phyloP scores from a whole-genome alignment of 2,797 vertebrate species.

The Cercopithecus diana region DNA sequence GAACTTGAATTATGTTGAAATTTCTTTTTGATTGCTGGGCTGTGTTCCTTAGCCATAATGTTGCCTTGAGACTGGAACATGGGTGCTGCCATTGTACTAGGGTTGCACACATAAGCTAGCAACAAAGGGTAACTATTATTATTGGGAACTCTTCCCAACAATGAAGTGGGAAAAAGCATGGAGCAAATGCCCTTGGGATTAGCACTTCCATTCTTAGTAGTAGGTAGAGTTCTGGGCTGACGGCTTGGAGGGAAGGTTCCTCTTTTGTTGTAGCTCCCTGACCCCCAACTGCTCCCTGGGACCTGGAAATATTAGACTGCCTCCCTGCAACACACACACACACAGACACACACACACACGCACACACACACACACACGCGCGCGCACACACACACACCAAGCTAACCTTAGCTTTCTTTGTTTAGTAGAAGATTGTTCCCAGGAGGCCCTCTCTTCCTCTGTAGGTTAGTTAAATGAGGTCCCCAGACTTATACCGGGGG shows the following conservation, averaged over 20 bases:
- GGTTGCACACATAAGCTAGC: fast-evolving
- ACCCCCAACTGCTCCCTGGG: background rate
- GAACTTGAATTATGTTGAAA: background rate
- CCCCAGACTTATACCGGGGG: fast-evolving
- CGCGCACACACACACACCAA: too few relatives aligned
- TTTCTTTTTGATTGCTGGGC: background rate
- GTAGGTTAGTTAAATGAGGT: background rate
- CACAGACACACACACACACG: too few relatives aligned
- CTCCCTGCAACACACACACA: background rate
- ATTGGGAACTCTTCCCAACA: background rate
- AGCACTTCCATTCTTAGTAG: fast-evolving
- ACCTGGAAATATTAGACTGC: background rate
- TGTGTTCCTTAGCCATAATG: background rate
- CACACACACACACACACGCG: fast-evolving
- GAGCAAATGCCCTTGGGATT: background rate
- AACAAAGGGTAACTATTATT: fast-evolving
- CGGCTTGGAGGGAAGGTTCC: fast-evolving
- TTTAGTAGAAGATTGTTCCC: fast-evolving
- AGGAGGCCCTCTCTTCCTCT: background rate
- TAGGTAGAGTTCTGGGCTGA: background rate
- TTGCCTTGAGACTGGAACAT: background rate
- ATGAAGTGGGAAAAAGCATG: fast-evolving
- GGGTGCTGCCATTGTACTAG: background rate
- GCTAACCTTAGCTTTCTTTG: background rate
- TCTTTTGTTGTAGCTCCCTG: background rate